phyloP scores from a whole-genome alignment of 2,888 invertebrate genomes.

The Limnephilus rhombicus region DNA sequence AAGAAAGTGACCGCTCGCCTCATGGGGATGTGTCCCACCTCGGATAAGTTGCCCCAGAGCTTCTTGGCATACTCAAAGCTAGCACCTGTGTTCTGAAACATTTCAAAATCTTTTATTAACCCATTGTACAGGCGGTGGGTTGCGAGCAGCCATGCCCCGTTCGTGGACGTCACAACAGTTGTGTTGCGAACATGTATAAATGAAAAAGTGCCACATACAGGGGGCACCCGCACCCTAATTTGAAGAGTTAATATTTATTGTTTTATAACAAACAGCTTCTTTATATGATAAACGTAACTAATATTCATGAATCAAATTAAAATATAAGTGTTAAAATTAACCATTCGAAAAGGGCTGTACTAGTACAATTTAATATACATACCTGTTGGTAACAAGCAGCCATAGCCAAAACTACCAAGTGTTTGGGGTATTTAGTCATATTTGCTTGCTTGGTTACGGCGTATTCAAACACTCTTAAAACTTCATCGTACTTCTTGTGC shows the following conservation, averaged over 20 bases:
- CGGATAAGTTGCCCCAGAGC: conserved; percentile 79
- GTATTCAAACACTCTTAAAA: conserved; percentile 80
- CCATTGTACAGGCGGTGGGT: too few relatives aligned
- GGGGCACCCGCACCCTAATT: too few relatives aligned
- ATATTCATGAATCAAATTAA: too few relatives aligned
- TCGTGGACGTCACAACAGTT: too few relatives aligned
- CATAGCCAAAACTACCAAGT: conserved; percentile 81
- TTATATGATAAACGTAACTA: too few relatives aligned
- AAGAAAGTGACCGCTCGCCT: conserved; percentile 81
- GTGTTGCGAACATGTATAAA: too few relatives aligned
- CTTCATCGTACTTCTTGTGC: conserved; percentile 82
- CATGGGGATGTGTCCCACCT: conserved; percentile 78
- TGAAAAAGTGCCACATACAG: too few relatives aligned
- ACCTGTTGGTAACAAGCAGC: conserved; percentile 89
- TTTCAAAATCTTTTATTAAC: neutral
- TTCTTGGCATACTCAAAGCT: conserved; percentile 81
- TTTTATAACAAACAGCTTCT: too few relatives aligned
- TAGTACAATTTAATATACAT: conserved; percentile 55
- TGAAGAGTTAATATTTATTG: too few relatives aligned
- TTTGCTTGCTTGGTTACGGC: conserved; percentile 80
- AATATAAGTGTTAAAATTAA: neutral
- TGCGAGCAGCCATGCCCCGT: too few relatives aligned
- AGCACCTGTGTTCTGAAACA: conserved; percentile 82
- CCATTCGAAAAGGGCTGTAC: neutral
- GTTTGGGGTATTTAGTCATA: conserved; percentile 83